A percentile compares a stretch with the other conserved stretches of the same genome.
Conservation (phyloP, 2,888 invertebrate species). For the Carabus problematicus region DNA sequence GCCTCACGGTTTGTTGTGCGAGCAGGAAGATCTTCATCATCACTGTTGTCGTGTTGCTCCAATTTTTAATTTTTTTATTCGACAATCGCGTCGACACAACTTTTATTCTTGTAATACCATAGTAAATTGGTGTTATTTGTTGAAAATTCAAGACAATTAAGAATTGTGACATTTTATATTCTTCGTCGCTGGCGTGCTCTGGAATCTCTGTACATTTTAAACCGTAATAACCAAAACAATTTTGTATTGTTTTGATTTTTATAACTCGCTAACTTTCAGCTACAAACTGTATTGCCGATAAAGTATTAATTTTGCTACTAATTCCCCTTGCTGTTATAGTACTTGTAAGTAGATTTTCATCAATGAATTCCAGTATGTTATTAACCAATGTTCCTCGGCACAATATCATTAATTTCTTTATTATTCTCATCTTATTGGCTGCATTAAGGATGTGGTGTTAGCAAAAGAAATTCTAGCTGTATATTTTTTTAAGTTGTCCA, state of each 20-base stretch:
- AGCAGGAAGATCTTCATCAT: too few relatives aligned
- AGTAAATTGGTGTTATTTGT: conserved; percentile 42
- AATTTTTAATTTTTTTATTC: conserved; percentile 37
- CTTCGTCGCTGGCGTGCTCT: conserved; percentile 18
- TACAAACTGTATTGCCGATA: conserved; percentile 41
- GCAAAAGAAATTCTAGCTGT: conserved; percentile 43
- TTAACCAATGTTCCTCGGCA: conserved; percentile 44
- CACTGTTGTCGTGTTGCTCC: conserved; percentile 39
- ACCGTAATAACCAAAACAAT: conserved; percentile 42
- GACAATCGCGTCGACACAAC: conserved; percentile 37
- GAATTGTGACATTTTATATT: conserved; percentile 31
- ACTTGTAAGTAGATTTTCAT: conserved; percentile 18
- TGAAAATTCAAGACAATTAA: conserved; percentile 40
- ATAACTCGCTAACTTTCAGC: conserved; percentile 44
- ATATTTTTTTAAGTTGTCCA: conserved; percentile 45
- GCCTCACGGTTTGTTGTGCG: too few relatives aligned
- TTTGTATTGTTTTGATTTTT: conserved; percentile 38
- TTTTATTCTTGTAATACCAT: too few relatives aligned
- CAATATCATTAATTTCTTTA: conserved; percentile 42
- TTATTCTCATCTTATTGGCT: conserved; percentile 39
- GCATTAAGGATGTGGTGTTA: conserved; percentile 42
- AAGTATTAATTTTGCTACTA: conserved; percentile 29
- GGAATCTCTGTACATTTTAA: conserved; percentile 39
- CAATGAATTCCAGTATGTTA: conserved; percentile 44
- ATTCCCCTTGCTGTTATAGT: conserved; percentile 35